Evolutionary conservation across 2,113 vertebrate species (phyloP).

Genomic region (Sitta europaea): DNA sequence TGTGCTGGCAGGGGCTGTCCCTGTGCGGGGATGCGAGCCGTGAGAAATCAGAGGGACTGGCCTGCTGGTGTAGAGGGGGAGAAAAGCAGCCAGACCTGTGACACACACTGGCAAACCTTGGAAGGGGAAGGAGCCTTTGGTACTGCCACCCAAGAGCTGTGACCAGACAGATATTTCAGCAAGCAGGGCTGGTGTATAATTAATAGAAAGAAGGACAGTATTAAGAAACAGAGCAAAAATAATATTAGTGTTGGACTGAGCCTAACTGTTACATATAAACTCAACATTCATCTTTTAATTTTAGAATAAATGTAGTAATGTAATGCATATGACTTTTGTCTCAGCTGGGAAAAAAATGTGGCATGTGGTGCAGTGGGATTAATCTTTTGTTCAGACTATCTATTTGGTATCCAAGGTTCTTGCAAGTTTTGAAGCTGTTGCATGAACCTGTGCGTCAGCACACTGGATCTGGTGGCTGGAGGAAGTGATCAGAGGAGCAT

Average conservation of each 20-base stretch:
- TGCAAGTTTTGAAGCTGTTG: not conserved
- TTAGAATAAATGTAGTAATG: not conserved
- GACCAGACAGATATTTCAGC: not conserved
- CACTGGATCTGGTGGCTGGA: not conserved
- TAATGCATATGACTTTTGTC: not conserved
- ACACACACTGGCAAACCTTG: not conserved
- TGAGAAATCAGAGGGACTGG: not conserved
- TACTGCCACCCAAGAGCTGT: not conserved
- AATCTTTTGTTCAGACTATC: not conserved
- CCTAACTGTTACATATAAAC: not conserved
- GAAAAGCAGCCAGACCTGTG: not conserved
- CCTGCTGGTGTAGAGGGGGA: not conserved
- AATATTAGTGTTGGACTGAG: constrained; percentile 5
- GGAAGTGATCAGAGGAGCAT: accelerated
- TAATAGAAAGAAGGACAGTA: not conserved
- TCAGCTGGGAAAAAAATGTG: not conserved
- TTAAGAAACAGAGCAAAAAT: not conserved
- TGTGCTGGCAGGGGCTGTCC: not conserved
- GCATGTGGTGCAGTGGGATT: not conserved
- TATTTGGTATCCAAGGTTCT: not conserved
- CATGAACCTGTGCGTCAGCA: not conserved
- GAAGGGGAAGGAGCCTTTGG: not conserved
- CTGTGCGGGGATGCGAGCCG: not conserved
- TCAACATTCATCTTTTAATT: not conserved
- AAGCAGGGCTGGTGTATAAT: not conserved